Base-by-base conservation (phyloP, 2,888 invertebrate genomes). In the Athrips mouffetella region DNA sequence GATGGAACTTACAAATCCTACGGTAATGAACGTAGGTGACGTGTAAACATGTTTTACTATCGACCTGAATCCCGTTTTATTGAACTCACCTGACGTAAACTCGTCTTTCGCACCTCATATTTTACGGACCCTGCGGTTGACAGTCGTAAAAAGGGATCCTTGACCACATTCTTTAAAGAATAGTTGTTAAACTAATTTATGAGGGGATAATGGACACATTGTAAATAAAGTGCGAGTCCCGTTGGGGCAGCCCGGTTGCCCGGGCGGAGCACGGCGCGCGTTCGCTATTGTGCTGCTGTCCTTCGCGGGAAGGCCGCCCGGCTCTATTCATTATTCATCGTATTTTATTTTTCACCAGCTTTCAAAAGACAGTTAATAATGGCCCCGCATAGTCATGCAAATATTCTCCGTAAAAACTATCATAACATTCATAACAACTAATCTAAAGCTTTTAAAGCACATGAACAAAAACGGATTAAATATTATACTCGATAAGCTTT, bases 251-350 rank as follows among this genome's bases (percentile, higher is more conserved):
- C n/a, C n/a, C n/a, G n/a, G n/a, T n/a, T n/a, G n/a, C n/a, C n/a
- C n/a, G n/a, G n/a, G n/a, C n/a, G n/a, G n/a, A n/a, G n/a, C n/a
- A n/a, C n/a, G n/a, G 62, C 65, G 65, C 73, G 65, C 68, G 68
- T 63, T 65, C 58, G 60, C 72, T 72, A 75, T 84, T 83, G 82
- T 80, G 70, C 74, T 51, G 29, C 49, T 59, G 83, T 75, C 84
- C 81, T 83, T 80, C 80, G 58, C 60, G 65, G 58, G 75, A 76
- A 81, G 81, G 81, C 65, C 78, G 65, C 55, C 69, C 65, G 65
- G 68, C 62, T 69, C 62, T 58, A 50, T n/a, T n/a, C 44, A 51
- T 63, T 60, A 64, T 67, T 70, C 13, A 8, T 42, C 10, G 25
- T 48, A 51, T 54, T 58, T 62, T 61, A 58, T 65, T 63, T 63